These are phyloP conservation scores for Macropus fuliginosus DNA, from an alignment of 2,797 vertebrate species.

Conservation along the genomic window DNA sequence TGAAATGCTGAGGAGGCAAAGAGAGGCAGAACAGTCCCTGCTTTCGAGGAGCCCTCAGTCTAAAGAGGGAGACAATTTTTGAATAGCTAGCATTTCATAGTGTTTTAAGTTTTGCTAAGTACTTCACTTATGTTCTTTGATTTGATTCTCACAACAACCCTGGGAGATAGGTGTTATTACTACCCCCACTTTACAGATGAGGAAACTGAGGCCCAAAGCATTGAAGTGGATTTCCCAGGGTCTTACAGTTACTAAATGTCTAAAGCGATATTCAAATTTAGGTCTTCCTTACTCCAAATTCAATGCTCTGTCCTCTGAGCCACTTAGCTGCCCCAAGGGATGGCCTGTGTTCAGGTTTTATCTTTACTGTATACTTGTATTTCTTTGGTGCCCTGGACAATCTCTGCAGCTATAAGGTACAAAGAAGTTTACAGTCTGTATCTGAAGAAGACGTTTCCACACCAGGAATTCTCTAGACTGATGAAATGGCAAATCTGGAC, in stretches of 20 bases:
- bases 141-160: neutral
- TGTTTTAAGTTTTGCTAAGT: neutral
- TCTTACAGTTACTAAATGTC: neutral
- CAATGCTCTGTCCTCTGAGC: neutral
- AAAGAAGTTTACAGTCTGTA: neutral
- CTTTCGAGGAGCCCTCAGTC: neutral
- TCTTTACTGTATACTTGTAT: neutral
- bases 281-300: neutral
- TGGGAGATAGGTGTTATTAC: neutral
- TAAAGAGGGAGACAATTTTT: neutral
- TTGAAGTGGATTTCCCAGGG: neutral
- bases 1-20: neutral
- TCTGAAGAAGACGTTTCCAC: neutral
- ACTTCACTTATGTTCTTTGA: neutral
- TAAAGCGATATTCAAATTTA: neutral
- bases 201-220: neutral
- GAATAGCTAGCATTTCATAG: neutral
- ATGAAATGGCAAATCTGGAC: neutral
- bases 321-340: neutral
- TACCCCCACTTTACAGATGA: neutral
- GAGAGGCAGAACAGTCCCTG: neutral
- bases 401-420: neutral
- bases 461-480: neutral
- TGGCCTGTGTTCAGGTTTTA: neutral
- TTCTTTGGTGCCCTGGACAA: neutral